These are phyloP conservation scores for Clanis bilineata DNA, from an alignment of 2,888 invertebrate species.

Conservation along the genomic window DNA sequence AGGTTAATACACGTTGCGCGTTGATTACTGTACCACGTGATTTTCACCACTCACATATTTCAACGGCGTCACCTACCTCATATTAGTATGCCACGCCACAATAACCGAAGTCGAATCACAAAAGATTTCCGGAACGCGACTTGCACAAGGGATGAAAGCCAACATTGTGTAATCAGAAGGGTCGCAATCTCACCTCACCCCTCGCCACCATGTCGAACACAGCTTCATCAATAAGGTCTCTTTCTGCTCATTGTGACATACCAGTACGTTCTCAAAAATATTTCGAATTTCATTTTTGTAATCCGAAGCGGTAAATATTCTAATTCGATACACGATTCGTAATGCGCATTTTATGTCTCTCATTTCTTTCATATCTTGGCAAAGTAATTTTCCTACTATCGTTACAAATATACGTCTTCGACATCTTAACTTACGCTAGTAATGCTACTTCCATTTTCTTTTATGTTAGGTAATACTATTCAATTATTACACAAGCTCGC, in stretches of 20 bases:
- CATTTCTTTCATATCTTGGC: neutral
- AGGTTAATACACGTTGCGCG: slow-evolving; percentile 31
- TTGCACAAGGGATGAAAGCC: slow-evolving; percentile 80
- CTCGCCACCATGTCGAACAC: slow-evolving; percentile 69
- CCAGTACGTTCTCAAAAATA: slow-evolving; percentile 37
- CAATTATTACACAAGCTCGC: too few species aligned
- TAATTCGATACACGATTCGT: neutral
- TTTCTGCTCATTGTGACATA: slow-evolving; percentile 74
- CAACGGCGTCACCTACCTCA: slow-evolving; percentile 62
- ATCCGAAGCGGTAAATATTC: neutral
- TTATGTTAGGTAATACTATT: too few species aligned
- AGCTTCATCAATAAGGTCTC: slow-evolving; percentile 78
- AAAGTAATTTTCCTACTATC: too few species aligned
- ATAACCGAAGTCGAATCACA: slow-evolving; percentile 80
- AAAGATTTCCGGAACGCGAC: slow-evolving; percentile 81
- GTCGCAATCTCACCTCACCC: slow-evolving; percentile 78
- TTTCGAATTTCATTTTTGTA: neutral
- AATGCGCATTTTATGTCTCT: neutral
- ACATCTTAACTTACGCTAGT: too few species aligned
- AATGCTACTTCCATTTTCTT: too few species aligned
- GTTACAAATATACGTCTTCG: too few species aligned
- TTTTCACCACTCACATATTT: slow-evolving; percentile 62
- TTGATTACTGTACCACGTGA: slow-evolving; percentile 47
- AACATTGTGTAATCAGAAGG: slow-evolving; percentile 82
- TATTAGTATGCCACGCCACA: slow-evolving; percentile 79